Evolutionary conservation across 2,888 invertebrate species (phyloP), one percentile per base, ranked within the genome.

Genomic region (Acleris sparsana): DNA sequence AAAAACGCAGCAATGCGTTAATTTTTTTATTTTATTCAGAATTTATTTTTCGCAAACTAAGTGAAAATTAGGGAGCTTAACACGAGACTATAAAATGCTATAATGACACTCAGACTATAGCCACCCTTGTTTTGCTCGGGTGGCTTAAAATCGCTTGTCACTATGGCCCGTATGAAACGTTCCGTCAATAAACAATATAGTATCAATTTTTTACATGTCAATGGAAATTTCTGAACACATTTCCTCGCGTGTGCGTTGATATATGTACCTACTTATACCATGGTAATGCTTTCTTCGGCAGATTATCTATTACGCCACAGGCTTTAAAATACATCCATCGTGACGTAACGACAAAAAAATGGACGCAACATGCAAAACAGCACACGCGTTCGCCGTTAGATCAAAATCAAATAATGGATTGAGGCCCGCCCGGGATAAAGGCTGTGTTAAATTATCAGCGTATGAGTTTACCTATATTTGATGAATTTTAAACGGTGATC

Each of bases 341-440:
- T 39, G 29, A 44, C 52, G 58, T 58, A 39, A 39, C 63, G 13
- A 48, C 43, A 17, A 53, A 59, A 58, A 43, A 59, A 60, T 39
- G 51, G 44, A 17, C 51, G 49, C 33, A 29, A 60, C 55, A 65
- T 60, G 60, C 55, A 65, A 64, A 59, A 49, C 43, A 64, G 63
- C 53, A 60, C 39, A 39, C 59, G 53, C 52, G 56, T 11, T 17
- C 20, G 20, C 20, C 53, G 53, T 49, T 53, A 60, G 55, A 49
- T 51, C 49, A 51, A 51, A 33, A 65, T 56, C 59, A 55, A 65
- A 60, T 65, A 65, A 60, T 55, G 53, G 46, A 53, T 46, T 33
- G 18, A 53, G 48, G 48, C 48, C 17, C 4, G 22, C 39, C 33
- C 13, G 13, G 18, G 11, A 17, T 20, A n/a, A n/a, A 4, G 20